These are phyloP conservation scores for Merops nubicus DNA, from an alignment of 2,113 vertebrate genomes.

Conservation along the genomic window DNA sequence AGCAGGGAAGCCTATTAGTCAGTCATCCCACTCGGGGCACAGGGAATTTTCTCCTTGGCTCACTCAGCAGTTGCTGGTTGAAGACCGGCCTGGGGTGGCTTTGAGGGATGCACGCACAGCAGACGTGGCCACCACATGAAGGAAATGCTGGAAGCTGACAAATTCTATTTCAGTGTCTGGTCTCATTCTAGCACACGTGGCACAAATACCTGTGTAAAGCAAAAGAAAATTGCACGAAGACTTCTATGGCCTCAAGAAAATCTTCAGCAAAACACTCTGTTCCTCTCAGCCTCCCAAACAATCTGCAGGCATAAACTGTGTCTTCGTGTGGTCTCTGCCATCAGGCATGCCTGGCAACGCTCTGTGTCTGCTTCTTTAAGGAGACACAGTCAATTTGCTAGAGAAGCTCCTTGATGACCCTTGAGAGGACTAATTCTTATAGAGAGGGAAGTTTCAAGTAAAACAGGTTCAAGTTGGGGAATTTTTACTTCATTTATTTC, in stretches of 20 bases:
- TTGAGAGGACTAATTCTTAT: not conserved
- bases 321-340: not conserved
- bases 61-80: not conserved
- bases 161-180: not conserved
- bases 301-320: not conserved
- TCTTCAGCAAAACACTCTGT: not conserved
- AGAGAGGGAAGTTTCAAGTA: not conserved
- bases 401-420: not conserved
- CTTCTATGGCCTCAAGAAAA: not conserved
- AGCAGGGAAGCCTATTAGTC: no score
- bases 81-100: not conserved
- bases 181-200: not conserved
- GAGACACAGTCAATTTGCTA: not conserved
- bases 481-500: not conserved
- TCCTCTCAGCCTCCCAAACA: not conserved
- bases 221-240: not conserved
- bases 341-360: not conserved
- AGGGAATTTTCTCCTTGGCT: not conserved
- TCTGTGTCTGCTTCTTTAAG: not conserved
- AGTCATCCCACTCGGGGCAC: not conserved
- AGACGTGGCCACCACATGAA: accelerated
- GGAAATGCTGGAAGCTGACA: not conserved
- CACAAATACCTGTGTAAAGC: not conserved
- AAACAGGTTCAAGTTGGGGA: not conserved
- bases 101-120: not conserved